phyloP scores from a whole-genome alignment of 2,797 vertebrate genomes.

The Urophycis tenuis region DNA sequence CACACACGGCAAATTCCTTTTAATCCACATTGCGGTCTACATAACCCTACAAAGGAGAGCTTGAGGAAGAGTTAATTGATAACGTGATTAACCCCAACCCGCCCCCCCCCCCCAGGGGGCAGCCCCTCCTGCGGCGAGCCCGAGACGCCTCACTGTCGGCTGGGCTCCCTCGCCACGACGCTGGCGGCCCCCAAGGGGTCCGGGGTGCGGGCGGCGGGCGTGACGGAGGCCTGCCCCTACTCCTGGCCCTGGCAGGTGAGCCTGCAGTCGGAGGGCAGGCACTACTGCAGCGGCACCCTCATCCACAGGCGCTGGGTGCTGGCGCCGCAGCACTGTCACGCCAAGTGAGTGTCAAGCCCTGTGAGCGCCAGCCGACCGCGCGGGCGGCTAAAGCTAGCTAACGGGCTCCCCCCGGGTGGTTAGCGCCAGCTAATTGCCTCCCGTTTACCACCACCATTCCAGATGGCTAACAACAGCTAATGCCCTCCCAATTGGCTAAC shows the following conservation, averaged over 20 bases:
- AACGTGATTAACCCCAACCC: no score
- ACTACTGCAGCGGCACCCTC: constrained; percentile 65
- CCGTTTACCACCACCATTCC: no score
- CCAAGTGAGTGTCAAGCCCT: constrained; percentile 37
- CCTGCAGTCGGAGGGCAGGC: constrained; percentile 51
- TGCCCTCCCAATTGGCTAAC: not conserved
- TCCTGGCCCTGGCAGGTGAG: constrained; percentile 72
- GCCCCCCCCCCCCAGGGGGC: constrained; percentile 12
- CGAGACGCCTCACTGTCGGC: constrained; percentile 30
- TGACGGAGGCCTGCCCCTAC: constrained; percentile 53
- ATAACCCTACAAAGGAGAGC: not conserved
- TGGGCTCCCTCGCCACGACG: not conserved
- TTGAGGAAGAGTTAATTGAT: no score
- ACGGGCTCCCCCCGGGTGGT: no score
- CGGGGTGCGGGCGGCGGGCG: constrained; percentile 26
- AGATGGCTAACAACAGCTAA: no score
- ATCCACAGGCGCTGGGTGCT: constrained; percentile 62
- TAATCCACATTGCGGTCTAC: not conserved
- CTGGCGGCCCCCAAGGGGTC: not conserved
- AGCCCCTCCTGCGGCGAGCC: constrained; percentile 44
- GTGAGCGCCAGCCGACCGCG: not conserved
- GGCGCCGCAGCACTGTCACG: constrained; percentile 49
- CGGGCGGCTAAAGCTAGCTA: not conserved
- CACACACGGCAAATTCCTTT: not conserved
- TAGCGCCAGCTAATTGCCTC: no score